A percentile compares a stretch with the other conserved stretches of the same genome.
phyloP scores from a whole-genome alignment of 2,888 invertebrate species.

The Orgyia antiqua region DNA sequence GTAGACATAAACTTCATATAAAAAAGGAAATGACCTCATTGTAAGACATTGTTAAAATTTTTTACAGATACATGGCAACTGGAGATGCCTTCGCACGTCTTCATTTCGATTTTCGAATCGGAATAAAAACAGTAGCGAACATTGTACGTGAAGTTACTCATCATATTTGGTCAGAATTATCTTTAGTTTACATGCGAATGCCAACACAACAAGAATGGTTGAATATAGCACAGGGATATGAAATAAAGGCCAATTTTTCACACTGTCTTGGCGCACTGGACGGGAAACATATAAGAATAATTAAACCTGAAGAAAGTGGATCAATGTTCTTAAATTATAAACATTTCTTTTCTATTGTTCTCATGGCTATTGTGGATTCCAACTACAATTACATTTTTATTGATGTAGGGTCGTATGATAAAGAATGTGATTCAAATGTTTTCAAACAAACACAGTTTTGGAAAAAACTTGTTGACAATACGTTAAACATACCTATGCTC shows the following conservation, averaged over 20 bases:
- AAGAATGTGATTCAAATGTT: not conserved
- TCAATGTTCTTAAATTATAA: not conserved
- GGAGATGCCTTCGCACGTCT: constrained; percentile 4
- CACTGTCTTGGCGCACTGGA: not conserved
- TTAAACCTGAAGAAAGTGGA: not conserved
- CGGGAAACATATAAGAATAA: not conserved
- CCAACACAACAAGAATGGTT: not conserved
- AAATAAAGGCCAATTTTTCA: constrained; percentile 5
- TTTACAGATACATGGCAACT: constrained; percentile 6
- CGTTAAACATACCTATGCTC: not conserved
- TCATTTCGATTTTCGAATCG: constrained; percentile 5
- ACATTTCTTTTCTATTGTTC: not conserved
- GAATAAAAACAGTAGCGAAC: constrained; percentile 9
- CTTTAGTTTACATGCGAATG: constrained; percentile 3
- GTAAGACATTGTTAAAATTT: constrained; percentile 4
- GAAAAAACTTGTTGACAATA: too few species aligned
- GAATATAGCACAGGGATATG: constrained; percentile 4
- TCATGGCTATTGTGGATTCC: not conserved
- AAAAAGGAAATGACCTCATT: constrained; percentile 7
- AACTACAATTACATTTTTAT: constrained; percentile 4
- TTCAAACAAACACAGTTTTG: too few species aligned
- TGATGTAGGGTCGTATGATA: constrained; percentile 4
- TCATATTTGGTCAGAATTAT: constrained; percentile 7
- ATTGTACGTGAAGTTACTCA: constrained; percentile 5
- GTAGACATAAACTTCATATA: constrained; percentile 6